Evolutionary conservation across 2,113 vertebrate genomes (phyloP).

Genomic region (Ahaetulla prasina): DNA sequence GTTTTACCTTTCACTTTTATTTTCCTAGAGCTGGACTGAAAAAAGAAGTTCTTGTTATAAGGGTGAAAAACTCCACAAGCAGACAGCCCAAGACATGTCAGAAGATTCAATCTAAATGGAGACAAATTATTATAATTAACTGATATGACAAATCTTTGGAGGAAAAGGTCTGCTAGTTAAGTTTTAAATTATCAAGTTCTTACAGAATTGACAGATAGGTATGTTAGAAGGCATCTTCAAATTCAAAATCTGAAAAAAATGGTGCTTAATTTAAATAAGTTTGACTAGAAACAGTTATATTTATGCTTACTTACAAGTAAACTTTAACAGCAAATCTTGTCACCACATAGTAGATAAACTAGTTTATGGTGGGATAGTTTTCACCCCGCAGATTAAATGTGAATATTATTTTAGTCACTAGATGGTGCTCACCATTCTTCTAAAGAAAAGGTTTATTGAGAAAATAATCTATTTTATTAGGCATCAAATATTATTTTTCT

Average conservation of each 20-base stretch:
- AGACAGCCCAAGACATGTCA: not conserved
- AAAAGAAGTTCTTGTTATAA: not conserved
- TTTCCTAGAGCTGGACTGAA: not conserved
- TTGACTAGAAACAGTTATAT: not conserved
- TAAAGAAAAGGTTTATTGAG: conserved; percentile 6
- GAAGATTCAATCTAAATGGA: not conserved
- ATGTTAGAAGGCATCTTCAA: not conserved
- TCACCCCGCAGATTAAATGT: not conserved
- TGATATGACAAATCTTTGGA: not conserved
- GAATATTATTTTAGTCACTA: conserved; percentile 53
- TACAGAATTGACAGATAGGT: not conserved
- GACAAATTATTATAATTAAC: not conserved
- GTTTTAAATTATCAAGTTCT: not conserved
- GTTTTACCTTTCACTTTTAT: not conserved
- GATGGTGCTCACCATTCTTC: conserved; percentile 65
- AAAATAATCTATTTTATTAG: not conserved
- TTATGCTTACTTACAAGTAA: not conserved
- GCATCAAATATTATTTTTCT: not conserved
- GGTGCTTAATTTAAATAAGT: not conserved
- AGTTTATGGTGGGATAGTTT: not conserved
- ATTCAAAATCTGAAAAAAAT: not conserved
- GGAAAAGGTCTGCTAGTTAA: not conserved
- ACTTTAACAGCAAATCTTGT: not conserved
- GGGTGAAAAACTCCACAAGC: not conserved
- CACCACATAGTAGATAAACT: not conserved